Evolutionary conservation across 2,888 invertebrate species (phyloP).

Genomic region (Epirrhoe alternata): DNA sequence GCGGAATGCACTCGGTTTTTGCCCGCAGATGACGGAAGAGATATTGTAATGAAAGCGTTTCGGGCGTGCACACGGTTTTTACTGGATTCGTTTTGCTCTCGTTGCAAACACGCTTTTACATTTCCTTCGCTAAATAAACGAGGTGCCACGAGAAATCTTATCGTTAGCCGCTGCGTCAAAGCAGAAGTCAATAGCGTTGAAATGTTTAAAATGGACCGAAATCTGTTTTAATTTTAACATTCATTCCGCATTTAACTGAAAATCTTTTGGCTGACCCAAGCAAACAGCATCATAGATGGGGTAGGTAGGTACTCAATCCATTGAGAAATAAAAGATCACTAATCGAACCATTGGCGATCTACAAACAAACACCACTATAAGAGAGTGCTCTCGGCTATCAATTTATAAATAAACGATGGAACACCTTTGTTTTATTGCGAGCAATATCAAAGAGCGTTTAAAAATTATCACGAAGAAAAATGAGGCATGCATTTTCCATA

Average conservation of each 20-base stretch:
- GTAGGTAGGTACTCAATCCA: conserved; percentile 39
- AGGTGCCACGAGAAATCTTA: conserved; percentile 17
- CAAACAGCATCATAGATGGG: conserved; percentile 55
- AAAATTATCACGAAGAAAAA: conserved; percentile 52
- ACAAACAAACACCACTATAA: conserved; percentile 60
- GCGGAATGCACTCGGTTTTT: conserved; percentile 70
- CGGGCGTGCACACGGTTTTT: conserved; percentile 48
- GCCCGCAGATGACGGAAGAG: conserved; percentile 60
- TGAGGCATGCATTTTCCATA: conserved; percentile 53
- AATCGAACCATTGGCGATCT: conserved; percentile 50
- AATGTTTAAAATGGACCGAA: conserved; percentile 36
- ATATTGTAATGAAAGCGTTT: conserved; percentile 67
- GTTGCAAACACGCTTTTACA: conserved; percentile 28
- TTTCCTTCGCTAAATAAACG: conserved; percentile 25
- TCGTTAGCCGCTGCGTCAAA: conserved; percentile 25
- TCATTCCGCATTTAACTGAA: conserved; percentile 41
- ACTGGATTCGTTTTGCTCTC: conserved; percentile 39
- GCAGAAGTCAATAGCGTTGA: conserved; percentile 24
- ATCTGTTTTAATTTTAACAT: conserved; percentile 26
- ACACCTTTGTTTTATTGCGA: conserved; percentile 54
- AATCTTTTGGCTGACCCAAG: conserved; percentile 57
- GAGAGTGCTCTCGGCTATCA: conserved; percentile 65
- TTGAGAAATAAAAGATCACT: conserved; percentile 68
- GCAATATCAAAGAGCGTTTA: conserved; percentile 59
- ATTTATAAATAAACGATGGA: conserved; percentile 56